phyloP scores from a whole-genome alignment of 2,888 invertebrate species.

The Agrotis ipsilon region DNA sequence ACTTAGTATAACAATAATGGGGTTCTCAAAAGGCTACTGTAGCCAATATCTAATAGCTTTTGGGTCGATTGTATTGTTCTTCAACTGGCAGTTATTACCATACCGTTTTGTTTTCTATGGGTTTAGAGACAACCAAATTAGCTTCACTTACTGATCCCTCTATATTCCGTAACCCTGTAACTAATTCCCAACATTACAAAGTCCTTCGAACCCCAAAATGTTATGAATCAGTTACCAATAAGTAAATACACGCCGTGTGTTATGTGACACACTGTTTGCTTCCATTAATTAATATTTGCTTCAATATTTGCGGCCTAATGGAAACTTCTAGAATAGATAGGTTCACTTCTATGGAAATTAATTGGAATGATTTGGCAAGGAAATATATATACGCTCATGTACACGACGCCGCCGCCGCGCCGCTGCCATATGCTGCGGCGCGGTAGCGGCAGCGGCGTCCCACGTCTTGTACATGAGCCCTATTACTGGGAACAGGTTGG shows the following conservation, averaged over 20 bases:
- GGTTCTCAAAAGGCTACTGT: no score
- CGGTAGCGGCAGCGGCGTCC: no score
- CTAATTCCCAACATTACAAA: background rate
- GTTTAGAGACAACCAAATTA: background rate
- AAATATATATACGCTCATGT: no score
- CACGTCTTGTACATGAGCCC: no score
- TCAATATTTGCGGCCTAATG: slow-evolving; percentile 31
- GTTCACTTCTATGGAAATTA: slow-evolving; percentile 42
- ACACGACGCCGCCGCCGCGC: no score
- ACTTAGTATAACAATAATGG: no score
- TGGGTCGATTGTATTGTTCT: background rate
- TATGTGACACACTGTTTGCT: slow-evolving; percentile 36
- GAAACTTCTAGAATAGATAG: slow-evolving; percentile 30
- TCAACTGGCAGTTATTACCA: background rate
- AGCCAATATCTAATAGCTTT: no score
- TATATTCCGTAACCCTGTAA: background rate
- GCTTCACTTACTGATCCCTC: background rate
- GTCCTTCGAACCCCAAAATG: background rate
- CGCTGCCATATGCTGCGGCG: no score
- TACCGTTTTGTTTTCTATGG: background rate
- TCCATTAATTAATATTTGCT: slow-evolving; percentile 44
- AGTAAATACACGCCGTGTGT: slow-evolving; percentile 16
- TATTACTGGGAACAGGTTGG: slow-evolving; percentile 25
- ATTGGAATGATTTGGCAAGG: slow-evolving; percentile 52
- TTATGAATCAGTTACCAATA: slow-evolving; percentile 20